Percentiles rank a stretch among this genome's conserved stretches.
These are phyloP conservation scores for Maconellicoccus hirsutus DNA, from an alignment of 1,140 invertebrate species.

Conservation along the genomic window DNA sequence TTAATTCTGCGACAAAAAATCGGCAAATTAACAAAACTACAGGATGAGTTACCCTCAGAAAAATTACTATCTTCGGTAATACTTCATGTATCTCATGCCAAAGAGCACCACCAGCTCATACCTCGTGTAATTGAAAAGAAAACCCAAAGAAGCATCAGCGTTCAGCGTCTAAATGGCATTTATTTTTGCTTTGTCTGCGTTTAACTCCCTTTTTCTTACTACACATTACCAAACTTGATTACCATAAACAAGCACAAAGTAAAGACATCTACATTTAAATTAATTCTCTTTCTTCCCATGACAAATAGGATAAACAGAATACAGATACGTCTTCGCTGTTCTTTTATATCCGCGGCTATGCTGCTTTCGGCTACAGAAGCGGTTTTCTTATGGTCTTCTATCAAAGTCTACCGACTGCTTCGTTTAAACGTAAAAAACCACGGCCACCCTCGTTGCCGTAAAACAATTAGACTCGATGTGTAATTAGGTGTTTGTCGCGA, in stretches of 20 bases:
- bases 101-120: neutral
- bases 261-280: conserved; percentile 22
- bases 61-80: too few relatives aligned
- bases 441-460: neutral
- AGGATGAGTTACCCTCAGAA: neutral
- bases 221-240: conserved; percentile 16
- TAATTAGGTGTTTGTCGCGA: too few relatives aligned
- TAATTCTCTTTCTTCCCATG: conserved; percentile 15
- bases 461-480: neutral
- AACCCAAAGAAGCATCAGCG: neutral
- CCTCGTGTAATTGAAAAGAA: neutral
- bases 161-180: conserved; percentile 7
- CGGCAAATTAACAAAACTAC: neutral
- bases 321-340: neutral
- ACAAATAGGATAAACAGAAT: conserved; percentile 15
- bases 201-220: conserved; percentile 15
- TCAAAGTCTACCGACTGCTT: neutral
- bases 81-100: neutral
- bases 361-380: neutral
- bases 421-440: neutral
- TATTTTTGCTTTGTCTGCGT: conserved; percentile 22
- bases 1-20: too few relatives aligned
- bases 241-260: conserved; percentile 20
- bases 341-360: neutral
- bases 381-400: neutral